A percentile compares a stretch with the other conserved stretches of the same genome.
phyloP scores from a whole-genome alignment of 2,797 vertebrate genomes.

The Lagocephalus sceleratus region DNA sequence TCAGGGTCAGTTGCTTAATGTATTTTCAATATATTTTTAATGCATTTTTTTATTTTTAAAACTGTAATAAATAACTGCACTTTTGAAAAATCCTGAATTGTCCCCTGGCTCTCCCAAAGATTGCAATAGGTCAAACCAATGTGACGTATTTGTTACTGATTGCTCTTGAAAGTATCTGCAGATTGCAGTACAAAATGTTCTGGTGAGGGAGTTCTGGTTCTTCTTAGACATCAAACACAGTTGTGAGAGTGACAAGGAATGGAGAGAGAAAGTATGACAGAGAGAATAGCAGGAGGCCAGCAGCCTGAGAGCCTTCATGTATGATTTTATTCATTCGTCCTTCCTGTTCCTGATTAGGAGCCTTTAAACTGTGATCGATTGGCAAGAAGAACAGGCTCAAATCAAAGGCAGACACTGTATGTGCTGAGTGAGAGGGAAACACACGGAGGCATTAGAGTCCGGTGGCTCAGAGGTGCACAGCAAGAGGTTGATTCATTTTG shows the following conservation, averaged over 20 bases:
- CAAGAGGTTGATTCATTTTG: conserved; percentile 72
- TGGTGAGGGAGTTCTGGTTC: conserved; percentile 26
- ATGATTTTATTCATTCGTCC: conserved; percentile 65
- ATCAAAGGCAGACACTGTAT: conserved; percentile 73
- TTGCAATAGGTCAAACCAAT: conserved; percentile 5
- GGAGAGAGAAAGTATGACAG: conserved; percentile 21
- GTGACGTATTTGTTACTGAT: neutral
- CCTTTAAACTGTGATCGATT: conserved; percentile 72
- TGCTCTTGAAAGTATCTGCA: conserved; percentile 1
- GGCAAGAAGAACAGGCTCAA: conserved; percentile 56
- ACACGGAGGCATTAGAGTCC: conserved; percentile 54
- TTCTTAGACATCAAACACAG: conserved; percentile 50
- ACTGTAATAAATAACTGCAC: too few relatives aligned
- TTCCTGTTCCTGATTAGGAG: conserved; percentile 74
- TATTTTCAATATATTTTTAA: neutral
- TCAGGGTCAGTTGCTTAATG: too few relatives aligned
- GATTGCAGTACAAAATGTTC: conserved; percentile 18
- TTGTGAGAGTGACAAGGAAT: conserved; percentile 12
- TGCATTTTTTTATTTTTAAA: conserved; percentile 16
- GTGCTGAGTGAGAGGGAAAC: conserved; percentile 62
- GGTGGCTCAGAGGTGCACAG: conserved; percentile 60
- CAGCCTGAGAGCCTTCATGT: conserved; percentile 54
- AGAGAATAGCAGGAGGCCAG: conserved; percentile 37
- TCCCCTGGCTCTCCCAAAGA: too few relatives aligned
- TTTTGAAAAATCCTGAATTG: too few relatives aligned